Conservation (phyloP, 2,113 vertebrate species). For the Brienomyrus longianalis region DNA sequence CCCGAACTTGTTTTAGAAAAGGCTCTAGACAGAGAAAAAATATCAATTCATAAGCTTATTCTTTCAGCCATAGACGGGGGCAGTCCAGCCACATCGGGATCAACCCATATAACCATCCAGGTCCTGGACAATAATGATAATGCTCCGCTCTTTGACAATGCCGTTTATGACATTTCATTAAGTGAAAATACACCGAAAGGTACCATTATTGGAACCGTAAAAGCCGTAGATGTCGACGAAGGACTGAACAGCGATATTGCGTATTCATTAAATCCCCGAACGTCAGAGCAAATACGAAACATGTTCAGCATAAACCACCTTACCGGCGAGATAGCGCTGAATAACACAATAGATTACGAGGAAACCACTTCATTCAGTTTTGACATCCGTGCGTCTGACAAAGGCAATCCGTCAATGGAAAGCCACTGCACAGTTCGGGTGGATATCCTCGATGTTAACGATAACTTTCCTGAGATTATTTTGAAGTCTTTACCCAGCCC, state of each 20-base stretch:
- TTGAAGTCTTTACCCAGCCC: conserved; percentile 56
- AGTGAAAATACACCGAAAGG: conserved; percentile 62
- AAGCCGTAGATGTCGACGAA: conserved; percentile 59
- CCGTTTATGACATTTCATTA: conserved; percentile 67
- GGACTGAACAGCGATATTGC: conserved; percentile 55
- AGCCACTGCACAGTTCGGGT: conserved; percentile 50
- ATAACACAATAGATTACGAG: conserved; percentile 55
- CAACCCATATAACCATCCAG: neutral
- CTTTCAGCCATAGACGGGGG: conserved; percentile 31
- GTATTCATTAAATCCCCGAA: conserved; percentile 55
- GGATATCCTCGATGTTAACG: conserved; percentile 57
- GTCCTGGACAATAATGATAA: conserved; percentile 65
- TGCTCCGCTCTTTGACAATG: conserved; percentile 61
- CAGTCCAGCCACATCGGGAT: neutral
- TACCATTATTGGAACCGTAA: conserved; percentile 61
- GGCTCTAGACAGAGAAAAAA: conserved; percentile 31
- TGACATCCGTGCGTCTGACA: conserved; percentile 57
- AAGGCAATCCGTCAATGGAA: conserved; percentile 49
- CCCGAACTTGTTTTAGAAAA: conserved; percentile 36
- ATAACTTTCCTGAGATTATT: conserved; percentile 59
- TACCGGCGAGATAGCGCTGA: conserved; percentile 47
- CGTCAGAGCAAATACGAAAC: conserved; percentile 37
- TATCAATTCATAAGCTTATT: conserved; percentile 41
- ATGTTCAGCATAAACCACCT: conserved; percentile 46
- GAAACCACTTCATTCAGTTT: conserved; percentile 42